Evolutionary conservation across 2,797 vertebrate species (phyloP).

Genomic region (Champsocephalus gunnari): DNA sequence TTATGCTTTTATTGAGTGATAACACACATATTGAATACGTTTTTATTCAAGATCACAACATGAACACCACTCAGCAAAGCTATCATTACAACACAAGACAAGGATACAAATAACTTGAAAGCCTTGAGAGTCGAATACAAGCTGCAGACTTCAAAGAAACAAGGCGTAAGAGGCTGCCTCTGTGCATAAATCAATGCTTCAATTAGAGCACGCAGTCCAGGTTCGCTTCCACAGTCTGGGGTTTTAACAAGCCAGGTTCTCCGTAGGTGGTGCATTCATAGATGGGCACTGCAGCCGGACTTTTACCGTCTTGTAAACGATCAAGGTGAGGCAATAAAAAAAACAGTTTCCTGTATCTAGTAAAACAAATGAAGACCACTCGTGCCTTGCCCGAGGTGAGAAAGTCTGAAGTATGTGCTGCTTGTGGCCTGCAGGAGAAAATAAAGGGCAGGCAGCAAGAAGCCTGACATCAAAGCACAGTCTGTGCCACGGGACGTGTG

Average conservation of each 20-base stretch:
- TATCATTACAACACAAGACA: constrained; percentile 17
- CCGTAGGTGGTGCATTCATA: constrained; percentile 75
- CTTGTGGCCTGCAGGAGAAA: constrained; percentile 45
- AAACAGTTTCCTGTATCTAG: constrained; percentile 80
- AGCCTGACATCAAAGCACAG: constrained; percentile 63
- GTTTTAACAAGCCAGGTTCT: constrained; percentile 74
- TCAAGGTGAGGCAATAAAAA: constrained; percentile 81
- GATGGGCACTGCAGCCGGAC: constrained; percentile 59
- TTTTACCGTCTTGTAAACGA: constrained; percentile 82
- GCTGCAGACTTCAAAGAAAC: constrained; percentile 45
- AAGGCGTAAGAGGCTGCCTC: constrained; percentile 11
- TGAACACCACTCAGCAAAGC: constrained; percentile 11
- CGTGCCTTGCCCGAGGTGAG: constrained; percentile 45
- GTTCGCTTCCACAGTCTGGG: constrained; percentile 39
- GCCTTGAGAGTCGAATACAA: constrained; percentile 21
- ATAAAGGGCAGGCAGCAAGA: constrained; percentile 10
- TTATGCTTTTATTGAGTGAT: neutral
- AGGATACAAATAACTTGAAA: constrained; percentile 53
- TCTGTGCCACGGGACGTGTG: constrained; percentile 38
- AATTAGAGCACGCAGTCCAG: constrained; percentile 43
- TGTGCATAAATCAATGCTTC: constrained; percentile 57
- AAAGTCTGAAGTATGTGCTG: constrained; percentile 43
- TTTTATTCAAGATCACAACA: constrained; percentile 22
- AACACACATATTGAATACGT: too few species aligned
- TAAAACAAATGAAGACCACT: constrained; percentile 79